These are phyloP conservation scores for Xenopus tropicalis DNA, from an alignment of 2,113 vertebrate genomes.

Conservation along the genomic window UCB_Xtro_10.0 CM004450.2:2775501-2776000, in stretches of 20 bases:
- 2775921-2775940: constrained; percentile 89
- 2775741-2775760: not conserved
- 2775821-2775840: constrained; percentile 88
- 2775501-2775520: constrained; percentile 65
- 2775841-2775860: constrained; percentile 84
- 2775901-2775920: constrained; percentile 89
- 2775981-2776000: not conserved
- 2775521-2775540: constrained; percentile 84
- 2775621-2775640: constrained; percentile 89
- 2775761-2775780: constrained; percentile 93
- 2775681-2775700: constrained; percentile 84
- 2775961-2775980: constrained; percentile 95
- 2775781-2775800: constrained; percentile 94
- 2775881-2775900: constrained; percentile 92
- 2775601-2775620: constrained; percentile 94
- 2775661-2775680: constrained; percentile 96
- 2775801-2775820: constrained; percentile 96
- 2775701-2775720: not conserved
- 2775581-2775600: constrained; percentile 89
- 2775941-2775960: constrained; percentile 86
- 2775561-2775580: constrained; percentile 91
- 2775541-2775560: constrained; percentile 88
- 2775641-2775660: constrained; percentile 94
- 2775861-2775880: constrained; percentile 90
- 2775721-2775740: too few relatives aligned